Conservation (phyloP, 2,113 vertebrate genomes). For the Scomber japonicus region DNA sequence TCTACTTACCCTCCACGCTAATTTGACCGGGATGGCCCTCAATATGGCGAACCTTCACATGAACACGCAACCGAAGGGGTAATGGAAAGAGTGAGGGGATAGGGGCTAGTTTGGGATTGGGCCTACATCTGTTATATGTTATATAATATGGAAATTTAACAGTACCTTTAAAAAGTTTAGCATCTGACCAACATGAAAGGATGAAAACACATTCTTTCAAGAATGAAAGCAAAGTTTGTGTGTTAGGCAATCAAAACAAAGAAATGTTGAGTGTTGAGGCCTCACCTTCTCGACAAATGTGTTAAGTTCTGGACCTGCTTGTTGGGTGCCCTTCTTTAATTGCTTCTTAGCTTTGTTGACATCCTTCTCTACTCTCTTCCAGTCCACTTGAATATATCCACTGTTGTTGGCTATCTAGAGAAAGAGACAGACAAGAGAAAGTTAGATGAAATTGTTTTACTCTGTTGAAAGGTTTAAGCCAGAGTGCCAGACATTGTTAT, state of each 20-base stretch:
- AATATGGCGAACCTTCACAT: no score
- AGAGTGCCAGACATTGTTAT: accelerated
- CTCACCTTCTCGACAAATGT: slow-evolving; percentile 94
- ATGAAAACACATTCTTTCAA: neutral
- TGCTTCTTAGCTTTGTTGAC: slow-evolving; percentile 98
- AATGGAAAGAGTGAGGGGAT: no score
- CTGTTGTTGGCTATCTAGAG: slow-evolving; percentile 95
- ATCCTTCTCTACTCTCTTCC: slow-evolving; percentile 98
- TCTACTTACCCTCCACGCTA: no score
- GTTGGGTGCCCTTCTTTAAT: slow-evolving; percentile 93
- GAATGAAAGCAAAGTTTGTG: neutral
- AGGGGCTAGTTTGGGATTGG: no score
- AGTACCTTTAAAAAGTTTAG: neutral
- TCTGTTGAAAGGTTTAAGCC: neutral
- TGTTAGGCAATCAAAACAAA: neutral
- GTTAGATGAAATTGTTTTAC: neutral
- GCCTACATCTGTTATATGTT: no score
- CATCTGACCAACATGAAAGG: neutral
- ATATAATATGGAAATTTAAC: no score
- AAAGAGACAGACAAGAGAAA: neutral
- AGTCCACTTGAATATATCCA: slow-evolving; percentile 97
- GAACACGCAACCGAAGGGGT: no score
- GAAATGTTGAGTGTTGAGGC: neutral
- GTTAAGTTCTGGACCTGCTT: slow-evolving; percentile 94
- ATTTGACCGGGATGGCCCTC: no score